These are phyloP conservation scores for Bombyx mandarina DNA, from an alignment of 1,140 invertebrate species.

Conservation along the genomic window DNA sequence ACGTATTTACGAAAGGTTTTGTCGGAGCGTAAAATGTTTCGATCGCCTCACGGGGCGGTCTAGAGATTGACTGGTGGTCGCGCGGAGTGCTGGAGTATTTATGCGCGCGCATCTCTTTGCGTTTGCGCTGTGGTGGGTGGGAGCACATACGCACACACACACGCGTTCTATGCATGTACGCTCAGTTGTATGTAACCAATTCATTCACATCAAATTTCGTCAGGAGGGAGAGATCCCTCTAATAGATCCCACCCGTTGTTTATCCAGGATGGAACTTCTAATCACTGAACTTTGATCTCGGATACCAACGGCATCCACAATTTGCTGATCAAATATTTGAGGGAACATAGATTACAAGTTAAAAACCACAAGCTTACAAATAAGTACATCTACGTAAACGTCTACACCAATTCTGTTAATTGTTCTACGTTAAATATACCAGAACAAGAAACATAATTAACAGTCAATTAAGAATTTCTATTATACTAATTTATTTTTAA, in stretches of 20 bases:
- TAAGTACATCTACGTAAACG: too few relatives aligned
- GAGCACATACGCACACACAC: conserved; percentile 3
- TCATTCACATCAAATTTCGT: conserved; percentile 3
- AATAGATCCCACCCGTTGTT: not conserved
- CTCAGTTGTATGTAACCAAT: conserved; percentile 2
- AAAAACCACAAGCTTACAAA: too few relatives aligned
- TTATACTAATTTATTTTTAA: too few relatives aligned
- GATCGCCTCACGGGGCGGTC: conserved; percentile 28
- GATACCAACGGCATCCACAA: too few relatives aligned
- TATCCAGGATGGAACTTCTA: not conserved
- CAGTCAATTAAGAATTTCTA: too few relatives aligned
- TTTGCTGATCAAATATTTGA: too few relatives aligned
- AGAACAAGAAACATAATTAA: too few relatives aligned
- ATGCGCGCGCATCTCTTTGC: conserved; percentile 57
- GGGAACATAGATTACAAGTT: too few relatives aligned
- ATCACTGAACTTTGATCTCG: too few relatives aligned
- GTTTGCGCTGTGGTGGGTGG: conserved; percentile 49
- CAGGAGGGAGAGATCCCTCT: conserved; percentile 6
- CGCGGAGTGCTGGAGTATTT: conserved; percentile 41
- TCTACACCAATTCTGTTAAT: too few relatives aligned
- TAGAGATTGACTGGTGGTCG: conserved; percentile 48
- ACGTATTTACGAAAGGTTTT: conserved; percentile 23
- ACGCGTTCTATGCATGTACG: not conserved
- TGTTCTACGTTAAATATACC: too few relatives aligned
- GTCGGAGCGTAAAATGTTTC: conserved; percentile 17